Evolutionary conservation across 2,113 vertebrate species (phyloP), one percentile per base, ranked within the genome.

Genomic region (Ophiodon elongatus): DNA sequence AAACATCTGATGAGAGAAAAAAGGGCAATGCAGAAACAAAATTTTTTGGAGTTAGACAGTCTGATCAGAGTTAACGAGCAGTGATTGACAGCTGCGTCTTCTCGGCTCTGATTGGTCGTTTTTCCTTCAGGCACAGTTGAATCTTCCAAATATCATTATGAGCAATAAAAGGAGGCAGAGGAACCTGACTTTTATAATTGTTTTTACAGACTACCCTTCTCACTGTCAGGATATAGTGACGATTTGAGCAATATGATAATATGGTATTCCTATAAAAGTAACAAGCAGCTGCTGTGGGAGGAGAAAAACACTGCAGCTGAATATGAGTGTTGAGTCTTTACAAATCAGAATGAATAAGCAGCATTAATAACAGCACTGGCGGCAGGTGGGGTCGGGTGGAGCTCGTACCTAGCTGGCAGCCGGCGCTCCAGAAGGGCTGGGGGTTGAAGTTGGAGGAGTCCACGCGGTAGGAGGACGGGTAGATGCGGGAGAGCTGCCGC

Each of bases 381-480:
- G n/a, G n/a, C 17, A 11, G 21, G 3, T 9, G 2, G 14, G 5
- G 35, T 14, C 4, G 1, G 4, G 29, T 14, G 4, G 8, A 29
- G 19, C 37, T 60, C 73, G 0, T 95, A 99, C 98, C 98, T 10
- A 99, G 94, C 31, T 99, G 98, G 93, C 98, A 99, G 87, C 98
- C 98, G 0, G 96, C 93, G 0, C 97, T 99, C 98, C 98, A 99
- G 95, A 99, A 99, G 3, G 98, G 98, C 94, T 99, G 98, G 0
- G 98, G 98, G 90, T 99, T 98, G 95, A 96, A 99, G 95, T 99
- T 99, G 95, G 98, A 99, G 14, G 98, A 99, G 93, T 99, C 98
- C 14, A 99, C 97, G 0, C 98, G 96, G 73, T 99, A 99, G 17
- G 98, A 97, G 0, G 98, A 99, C 0, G 98, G 98, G 87, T 99